Conservation (phyloP, 2,797 vertebrate genomes). For the Gallinago stenura region DNA sequence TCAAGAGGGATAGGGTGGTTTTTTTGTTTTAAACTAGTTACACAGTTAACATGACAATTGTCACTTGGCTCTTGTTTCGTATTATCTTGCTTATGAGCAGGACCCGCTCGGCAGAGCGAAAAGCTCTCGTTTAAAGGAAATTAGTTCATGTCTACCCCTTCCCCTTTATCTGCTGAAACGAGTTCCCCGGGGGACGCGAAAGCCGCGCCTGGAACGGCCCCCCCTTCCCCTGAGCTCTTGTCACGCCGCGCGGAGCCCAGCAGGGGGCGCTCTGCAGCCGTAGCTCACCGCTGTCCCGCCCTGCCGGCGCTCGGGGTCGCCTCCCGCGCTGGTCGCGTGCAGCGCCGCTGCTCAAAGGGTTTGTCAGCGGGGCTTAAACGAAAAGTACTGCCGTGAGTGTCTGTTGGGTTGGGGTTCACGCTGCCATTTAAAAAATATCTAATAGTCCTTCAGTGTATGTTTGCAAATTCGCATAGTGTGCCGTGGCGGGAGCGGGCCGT, state of each 20-base stretch:
- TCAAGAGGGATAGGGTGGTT: not conserved
- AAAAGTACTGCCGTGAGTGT: not conserved
- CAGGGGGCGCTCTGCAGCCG: slow-evolving; percentile 52
- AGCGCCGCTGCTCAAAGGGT: not conserved
- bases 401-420: not conserved
- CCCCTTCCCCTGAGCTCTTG: not conserved
- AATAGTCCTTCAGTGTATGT: not conserved
- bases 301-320: too few species aligned
- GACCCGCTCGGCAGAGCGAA: not conserved
- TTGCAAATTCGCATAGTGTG: not conserved
- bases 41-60: not conserved
- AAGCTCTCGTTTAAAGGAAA: not conserved
- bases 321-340: not conserved
- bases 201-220: fast-evolving
- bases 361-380: not conserved
- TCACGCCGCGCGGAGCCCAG: not conserved
- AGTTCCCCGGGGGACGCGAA: not conserved
- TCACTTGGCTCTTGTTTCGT: not conserved
- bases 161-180: not conserved
- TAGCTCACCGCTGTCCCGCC: not conserved
- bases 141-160: not conserved
- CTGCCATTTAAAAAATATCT: not conserved
- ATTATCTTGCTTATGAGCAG: not conserved
- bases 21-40: not conserved
- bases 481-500: not conserved